These are phyloP conservation scores for Drosophila subobscura DNA, from an alignment of 1,140 invertebrate genomes.

Conservation along the genomic window DNA sequence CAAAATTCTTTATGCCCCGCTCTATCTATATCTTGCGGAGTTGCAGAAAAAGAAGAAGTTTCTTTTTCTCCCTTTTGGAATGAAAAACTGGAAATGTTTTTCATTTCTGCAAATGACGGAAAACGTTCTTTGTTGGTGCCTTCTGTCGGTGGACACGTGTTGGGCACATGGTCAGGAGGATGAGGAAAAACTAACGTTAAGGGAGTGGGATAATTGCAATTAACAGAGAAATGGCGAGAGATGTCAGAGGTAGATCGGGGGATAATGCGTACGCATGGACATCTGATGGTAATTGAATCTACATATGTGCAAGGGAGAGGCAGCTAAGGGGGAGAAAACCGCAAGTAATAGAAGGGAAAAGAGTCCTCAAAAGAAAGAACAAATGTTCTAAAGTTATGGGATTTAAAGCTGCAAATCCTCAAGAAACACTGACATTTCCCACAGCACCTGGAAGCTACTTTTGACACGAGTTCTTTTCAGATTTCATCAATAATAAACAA, in stretches of 20 bases:
- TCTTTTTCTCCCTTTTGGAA: slow-evolving; percentile 34
- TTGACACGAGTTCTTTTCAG: too few species aligned
- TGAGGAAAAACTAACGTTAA: slow-evolving; percentile 29
- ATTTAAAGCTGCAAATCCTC: too few species aligned
- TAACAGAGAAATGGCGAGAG: slow-evolving; percentile 12
- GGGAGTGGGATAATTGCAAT: slow-evolving; percentile 22
- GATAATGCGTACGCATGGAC: slow-evolving; percentile 23
- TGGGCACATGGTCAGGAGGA: slow-evolving; percentile 37
- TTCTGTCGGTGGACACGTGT: slow-evolving; percentile 40
- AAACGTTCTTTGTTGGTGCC: slow-evolving; percentile 31
- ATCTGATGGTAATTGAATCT: slow-evolving; percentile 46
- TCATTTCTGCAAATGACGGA: slow-evolving; percentile 64
- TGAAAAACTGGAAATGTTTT: slow-evolving; percentile 65
- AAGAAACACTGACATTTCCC: too few species aligned
- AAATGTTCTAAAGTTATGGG: too few species aligned
- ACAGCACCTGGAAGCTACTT: too few species aligned
- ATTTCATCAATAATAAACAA: too few species aligned
- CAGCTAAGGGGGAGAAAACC: background rate
- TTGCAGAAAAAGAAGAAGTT: slow-evolving; percentile 36
- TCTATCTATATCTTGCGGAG: background rate
- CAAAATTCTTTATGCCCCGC: slow-evolving; percentile 24
- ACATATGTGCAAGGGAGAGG: background rate
- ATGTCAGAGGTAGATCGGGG: background rate
- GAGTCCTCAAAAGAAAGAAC: slow-evolving; percentile 15
- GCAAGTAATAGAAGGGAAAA: slow-evolving; percentile 17